These are phyloP conservation scores for Lamprologus lemairii DNA, from an alignment of 2,113 vertebrate species.

Conservation along the genomic window DNA sequence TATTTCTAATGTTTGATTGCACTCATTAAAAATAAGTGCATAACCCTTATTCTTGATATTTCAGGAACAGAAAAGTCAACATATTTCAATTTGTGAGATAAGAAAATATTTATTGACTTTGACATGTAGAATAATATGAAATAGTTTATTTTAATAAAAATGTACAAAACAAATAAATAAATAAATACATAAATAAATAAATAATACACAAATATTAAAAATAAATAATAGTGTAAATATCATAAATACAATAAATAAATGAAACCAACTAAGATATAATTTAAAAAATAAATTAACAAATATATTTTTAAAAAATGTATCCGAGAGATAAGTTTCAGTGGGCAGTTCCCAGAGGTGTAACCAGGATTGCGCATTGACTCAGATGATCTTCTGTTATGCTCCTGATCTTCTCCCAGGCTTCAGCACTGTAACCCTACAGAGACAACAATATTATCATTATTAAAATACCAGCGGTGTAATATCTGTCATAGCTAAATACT, in stretches of 20 bases:
- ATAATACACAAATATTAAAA: background rate
- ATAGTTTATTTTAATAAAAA: background rate
- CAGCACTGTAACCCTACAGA: constrained; percentile 35
- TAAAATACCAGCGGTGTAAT: accelerated
- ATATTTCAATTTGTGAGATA: background rate
- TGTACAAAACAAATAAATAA: background rate
- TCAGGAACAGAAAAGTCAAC: background rate
- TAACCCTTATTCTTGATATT: background rate
- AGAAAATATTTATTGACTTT: background rate
- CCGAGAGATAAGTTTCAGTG: background rate
- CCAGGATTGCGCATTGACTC: constrained; percentile 3
- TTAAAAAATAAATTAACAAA: background rate
- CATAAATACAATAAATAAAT: background rate
- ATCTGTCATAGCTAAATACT: background rate
- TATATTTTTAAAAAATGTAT: background rate
- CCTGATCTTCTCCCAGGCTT: constrained; percentile 51
- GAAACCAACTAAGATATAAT: background rate
- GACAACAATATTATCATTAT: background rate
- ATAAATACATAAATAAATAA: background rate
- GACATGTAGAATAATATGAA: background rate
- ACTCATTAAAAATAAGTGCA: background rate
- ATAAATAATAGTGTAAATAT: background rate
- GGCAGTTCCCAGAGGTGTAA: accelerated
- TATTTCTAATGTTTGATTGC: background rate
- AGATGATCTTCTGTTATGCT: background rate